Conservation (phyloP, 2,888 invertebrate genomes). For the Agriopis marginaria region DNA sequence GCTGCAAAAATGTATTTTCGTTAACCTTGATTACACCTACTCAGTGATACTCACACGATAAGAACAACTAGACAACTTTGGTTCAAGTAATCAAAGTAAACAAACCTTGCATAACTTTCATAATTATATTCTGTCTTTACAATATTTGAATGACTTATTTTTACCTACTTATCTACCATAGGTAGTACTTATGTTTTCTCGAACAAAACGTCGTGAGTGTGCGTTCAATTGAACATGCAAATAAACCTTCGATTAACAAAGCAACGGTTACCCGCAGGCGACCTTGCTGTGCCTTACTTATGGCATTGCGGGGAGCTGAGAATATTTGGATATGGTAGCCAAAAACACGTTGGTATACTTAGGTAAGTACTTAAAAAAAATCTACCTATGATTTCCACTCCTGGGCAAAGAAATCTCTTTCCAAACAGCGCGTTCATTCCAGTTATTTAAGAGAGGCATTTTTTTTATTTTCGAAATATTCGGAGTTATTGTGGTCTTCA, state of each 20-base stretch:
- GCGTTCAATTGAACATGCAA: conserved; percentile 19
- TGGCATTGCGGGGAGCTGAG: background rate
- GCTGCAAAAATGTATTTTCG: background rate
- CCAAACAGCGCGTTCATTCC: no score
- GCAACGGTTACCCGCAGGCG: conserved; percentile 28
- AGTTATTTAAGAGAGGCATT: no score
- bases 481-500: no score
- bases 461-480: no score
- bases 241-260: conserved; percentile 30
- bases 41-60: background rate
- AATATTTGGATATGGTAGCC: conserved; percentile 9
- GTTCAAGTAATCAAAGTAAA: background rate
- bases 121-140: conserved; percentile 17
- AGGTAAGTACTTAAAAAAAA: no score
- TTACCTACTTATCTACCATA: no score
- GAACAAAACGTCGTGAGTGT: conserved; percentile 5
- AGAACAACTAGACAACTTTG: conserved; percentile 4
- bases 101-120: conserved; percentile 19
- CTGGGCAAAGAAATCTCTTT: no score
- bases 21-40: background rate
- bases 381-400: no score
- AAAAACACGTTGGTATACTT: no score
- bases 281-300: conserved; percentile 16
- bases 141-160: background rate
- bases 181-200: conserved; percentile 3